phyloP scores from a whole-genome alignment of 2,797 vertebrate genomes.

The Danio tinwini region DNA sequence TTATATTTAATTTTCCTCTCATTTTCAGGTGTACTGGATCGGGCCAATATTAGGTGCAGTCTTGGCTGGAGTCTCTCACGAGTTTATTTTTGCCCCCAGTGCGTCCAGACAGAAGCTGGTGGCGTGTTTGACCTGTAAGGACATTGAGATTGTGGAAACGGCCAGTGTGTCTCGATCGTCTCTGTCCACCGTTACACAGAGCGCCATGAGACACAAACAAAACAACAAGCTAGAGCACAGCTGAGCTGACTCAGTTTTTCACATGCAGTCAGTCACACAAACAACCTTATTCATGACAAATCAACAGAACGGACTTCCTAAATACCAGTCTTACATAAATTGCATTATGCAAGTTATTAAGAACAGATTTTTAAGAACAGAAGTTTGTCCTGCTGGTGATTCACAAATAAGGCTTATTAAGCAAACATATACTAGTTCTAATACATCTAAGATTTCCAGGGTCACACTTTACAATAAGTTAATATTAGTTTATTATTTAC shows the following conservation, averaged over 20 bases:
- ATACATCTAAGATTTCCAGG: too few species aligned
- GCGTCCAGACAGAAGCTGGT: slow-evolving; percentile 84
- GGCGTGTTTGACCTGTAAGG: slow-evolving; percentile 82
- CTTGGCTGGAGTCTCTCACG: slow-evolving; percentile 80
- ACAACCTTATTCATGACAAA: neutral
- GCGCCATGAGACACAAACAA: slow-evolving; percentile 77
- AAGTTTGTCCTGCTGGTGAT: neutral
- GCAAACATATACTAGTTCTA: too few species aligned
- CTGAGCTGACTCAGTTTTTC: slow-evolving; percentile 59
- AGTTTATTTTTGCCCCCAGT: slow-evolving; percentile 81
- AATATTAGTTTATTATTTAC: too few species aligned
- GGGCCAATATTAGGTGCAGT: slow-evolving; percentile 80
- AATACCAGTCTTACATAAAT: neutral
- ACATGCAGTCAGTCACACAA: neutral
- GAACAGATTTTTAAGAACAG: neutral
- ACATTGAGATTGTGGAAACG: slow-evolving; percentile 84
- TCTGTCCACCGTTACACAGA: slow-evolving; percentile 80
- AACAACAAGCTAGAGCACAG: slow-evolving; percentile 77
- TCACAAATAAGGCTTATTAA: neutral
- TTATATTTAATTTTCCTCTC: neutral
- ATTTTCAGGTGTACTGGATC: slow-evolving; percentile 84
- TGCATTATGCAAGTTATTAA: neutral
- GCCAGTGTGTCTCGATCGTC: slow-evolving; percentile 81
- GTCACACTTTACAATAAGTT: too few species aligned
- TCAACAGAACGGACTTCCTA: neutral